These are phyloP conservation scores for Nothobranchius furzeri DNA, from an alignment of 2,113 vertebrate genomes.

Conservation along the genomic window DNA sequence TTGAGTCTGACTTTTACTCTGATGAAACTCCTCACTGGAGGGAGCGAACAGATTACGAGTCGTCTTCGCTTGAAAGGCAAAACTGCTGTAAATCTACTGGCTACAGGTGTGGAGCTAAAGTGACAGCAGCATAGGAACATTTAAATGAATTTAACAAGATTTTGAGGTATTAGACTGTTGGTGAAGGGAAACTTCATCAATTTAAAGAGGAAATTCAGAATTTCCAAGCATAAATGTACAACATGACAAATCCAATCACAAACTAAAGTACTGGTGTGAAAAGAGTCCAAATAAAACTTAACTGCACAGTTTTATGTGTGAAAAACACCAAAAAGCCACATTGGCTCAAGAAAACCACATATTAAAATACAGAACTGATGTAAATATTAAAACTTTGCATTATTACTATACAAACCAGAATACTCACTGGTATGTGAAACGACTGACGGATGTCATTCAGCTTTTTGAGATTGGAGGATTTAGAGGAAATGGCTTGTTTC, in stretches of 20 bases:
- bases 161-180: not conserved
- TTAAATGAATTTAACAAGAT: not conserved
- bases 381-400: constrained; percentile 4
- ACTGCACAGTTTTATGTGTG: no score
- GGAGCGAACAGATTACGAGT: not conserved
- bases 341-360: no score
- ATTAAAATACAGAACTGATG: not conserved
- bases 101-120: not conserved
- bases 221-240: constrained; percentile 7
- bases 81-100: not conserved
- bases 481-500: not conserved
- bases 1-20: constrained; percentile 7
- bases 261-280: no score
- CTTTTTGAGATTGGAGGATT: not conserved
- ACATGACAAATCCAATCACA: not conserved
- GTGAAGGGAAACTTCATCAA: not conserved
- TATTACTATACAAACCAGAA: constrained; percentile 7
- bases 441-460: not conserved
- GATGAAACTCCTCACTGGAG: constrained; percentile 1
- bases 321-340: no score
- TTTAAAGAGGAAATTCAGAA: not conserved
- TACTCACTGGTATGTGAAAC: constrained; percentile 4
- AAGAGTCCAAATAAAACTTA: no score
- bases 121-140: no score
- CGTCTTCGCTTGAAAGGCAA: not conserved